Base-by-base conservation (phyloP, 2,113 vertebrate species). In the Coregonus clupeaformis region DNA sequence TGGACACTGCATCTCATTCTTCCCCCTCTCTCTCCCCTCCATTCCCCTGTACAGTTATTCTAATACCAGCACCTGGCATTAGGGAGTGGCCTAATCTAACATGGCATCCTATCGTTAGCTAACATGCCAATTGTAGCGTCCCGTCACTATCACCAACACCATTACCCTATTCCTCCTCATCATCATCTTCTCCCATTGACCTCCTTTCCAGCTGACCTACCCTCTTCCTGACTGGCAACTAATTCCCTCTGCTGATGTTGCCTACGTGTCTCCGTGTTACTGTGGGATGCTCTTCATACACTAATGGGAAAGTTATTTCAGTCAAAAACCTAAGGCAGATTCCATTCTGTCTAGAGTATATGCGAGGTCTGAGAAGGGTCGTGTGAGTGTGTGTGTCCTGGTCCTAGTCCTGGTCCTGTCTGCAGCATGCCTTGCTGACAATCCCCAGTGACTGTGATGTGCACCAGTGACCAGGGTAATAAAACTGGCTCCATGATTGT, bases 11-110 rank as follows among this genome's bases (percentile, higher is more conserved):
- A n/a, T 27, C 67, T 22, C 49, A 3, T 52, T 52, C 32, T 62
- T 62, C 52, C n/a, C 71, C 47, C 55, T 18, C 20, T 59, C 57
- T 60, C 36, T 42, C 57, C n/a, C 20, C n/a, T n/a, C 20, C n/a
- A n/a, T 60, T 11, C 57, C 63, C 69, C 62, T 42, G 52, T 14
- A 13, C 13, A n/a, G 71, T 25, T 66, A 25, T 65, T 42, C 24
- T 76, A 59, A 63, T 29, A 45, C 42, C 70, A 47, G n/a, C 27
- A 36, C 25, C 32, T 2, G 16, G 20, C 30, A 16, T 65, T 52
- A 30, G 74, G 57, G 64, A 73, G 59, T 5, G 27, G 27, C 79
- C 20, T 76, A 52, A 73, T 65, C 14, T 27, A 65, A 27, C 42
- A 30, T 47, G 20, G 45, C 14, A 4, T 25, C 30, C 27, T 45